Evolutionary conservation across 2,888 invertebrate genomes (phyloP).

Genomic region (Aplocera efformata): DNA sequence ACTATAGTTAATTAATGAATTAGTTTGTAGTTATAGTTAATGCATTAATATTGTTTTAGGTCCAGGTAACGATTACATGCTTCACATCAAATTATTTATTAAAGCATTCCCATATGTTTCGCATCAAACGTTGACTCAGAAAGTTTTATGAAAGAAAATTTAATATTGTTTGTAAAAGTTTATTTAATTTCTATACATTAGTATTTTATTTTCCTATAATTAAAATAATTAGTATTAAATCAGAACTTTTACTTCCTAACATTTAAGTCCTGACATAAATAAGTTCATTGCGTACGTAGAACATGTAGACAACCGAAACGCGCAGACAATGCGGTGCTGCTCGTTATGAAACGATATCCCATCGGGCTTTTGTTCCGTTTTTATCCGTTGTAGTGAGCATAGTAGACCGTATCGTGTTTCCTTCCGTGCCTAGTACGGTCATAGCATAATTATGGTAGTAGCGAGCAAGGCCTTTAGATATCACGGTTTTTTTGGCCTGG

Average conservation of each 20-base stretch:
- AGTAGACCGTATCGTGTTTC: no score
- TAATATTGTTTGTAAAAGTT: constrained; percentile 61
- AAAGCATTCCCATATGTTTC: constrained; percentile 67
- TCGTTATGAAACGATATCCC: no score
- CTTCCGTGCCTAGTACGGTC: no score
- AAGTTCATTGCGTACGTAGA: no score
- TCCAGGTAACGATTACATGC: constrained; percentile 37
- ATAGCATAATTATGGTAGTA: no score
- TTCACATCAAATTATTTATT: constrained; percentile 65
- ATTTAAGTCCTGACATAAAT: no score
- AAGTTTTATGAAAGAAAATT: constrained; percentile 44
- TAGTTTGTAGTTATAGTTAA: constrained; percentile 39
- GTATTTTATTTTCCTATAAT: constrained; percentile 76
- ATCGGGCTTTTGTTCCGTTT: no score
- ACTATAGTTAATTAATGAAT: constrained; percentile 40
- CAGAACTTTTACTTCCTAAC: constrained; percentile 10
- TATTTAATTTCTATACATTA: constrained; percentile 71
- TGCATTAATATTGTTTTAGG: constrained; percentile 42
- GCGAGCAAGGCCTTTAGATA: no score
- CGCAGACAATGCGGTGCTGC: no score
- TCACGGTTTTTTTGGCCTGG: no score
- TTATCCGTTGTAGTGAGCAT: no score
- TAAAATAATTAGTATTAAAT: constrained; percentile 55
- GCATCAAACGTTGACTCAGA: constrained; percentile 47
- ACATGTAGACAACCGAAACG: no score